Evolutionary conservation across 2,797 vertebrate species (phyloP).

Genomic region (Molossus alvarezi): DNA sequence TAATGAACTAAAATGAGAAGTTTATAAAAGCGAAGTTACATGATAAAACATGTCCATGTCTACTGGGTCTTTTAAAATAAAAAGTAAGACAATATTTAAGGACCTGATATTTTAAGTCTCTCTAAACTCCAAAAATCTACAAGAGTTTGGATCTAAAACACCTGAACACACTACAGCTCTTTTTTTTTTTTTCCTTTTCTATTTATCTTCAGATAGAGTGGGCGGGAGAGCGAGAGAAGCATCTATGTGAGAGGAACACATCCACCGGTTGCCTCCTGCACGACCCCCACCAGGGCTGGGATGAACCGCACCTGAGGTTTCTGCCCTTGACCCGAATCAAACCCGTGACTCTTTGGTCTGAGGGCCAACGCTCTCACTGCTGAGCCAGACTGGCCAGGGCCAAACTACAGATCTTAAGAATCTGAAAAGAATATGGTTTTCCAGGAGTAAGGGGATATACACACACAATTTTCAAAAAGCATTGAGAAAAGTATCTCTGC

Average conservation of each 20-base stretch:
- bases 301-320: no score
- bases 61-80: slow-evolving; percentile 25
- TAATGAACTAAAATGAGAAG: slow-evolving; percentile 20
- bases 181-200: no score
- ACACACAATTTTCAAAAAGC: slow-evolving; percentile 53
- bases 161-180: not conserved
- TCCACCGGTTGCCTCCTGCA: no score
- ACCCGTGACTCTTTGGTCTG: no score
- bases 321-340: no score
- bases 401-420: no score
- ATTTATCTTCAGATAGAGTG: no score
- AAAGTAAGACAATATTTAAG: slow-evolving; percentile 7
- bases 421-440: not conserved
- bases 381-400: no score
- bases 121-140: not conserved
- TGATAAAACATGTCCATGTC: not conserved
- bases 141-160: not conserved
- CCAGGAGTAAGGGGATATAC: not conserved
- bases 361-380: no score
- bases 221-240: no score
- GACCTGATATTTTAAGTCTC: not conserved
- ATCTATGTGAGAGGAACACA: no score
- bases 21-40: slow-evolving; percentile 14
- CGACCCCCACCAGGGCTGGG: no score
- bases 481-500: slow-evolving; percentile 73